Percentiles rank a stretch among this genome's conserved stretches.
Evolutionary conservation across 2,888 invertebrate genomes (phyloP).

Genomic region (Drosophila birchii): DNA sequence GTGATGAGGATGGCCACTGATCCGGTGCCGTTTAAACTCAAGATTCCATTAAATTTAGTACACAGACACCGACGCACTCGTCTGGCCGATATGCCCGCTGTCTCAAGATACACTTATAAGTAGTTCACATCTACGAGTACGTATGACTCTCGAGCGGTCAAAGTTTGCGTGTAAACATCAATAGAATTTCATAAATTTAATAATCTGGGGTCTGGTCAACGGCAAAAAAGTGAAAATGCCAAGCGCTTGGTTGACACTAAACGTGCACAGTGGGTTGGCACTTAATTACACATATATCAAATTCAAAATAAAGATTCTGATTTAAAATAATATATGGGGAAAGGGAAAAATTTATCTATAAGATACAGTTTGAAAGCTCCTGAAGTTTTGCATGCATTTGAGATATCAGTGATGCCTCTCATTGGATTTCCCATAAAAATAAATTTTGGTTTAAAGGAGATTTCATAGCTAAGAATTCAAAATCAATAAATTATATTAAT

Average conservation of each 20-base stretch:
- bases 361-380: background rate
- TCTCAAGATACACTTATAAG: constrained; percentile 36
- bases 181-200: constrained; percentile 79
- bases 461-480: no score
- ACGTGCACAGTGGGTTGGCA: constrained; percentile 46
- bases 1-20: constrained; percentile 53
- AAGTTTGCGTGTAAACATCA: constrained; percentile 76
- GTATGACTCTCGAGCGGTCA: constrained; percentile 60
- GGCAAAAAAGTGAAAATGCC: constrained; percentile 70
- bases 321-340: no score
- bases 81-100: constrained; percentile 22
- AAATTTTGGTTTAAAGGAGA: background rate
- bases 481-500: background rate
- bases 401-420: background rate
- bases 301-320: background rate
- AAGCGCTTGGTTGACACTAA: constrained; percentile 46
- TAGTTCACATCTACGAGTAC: constrained; percentile 16
- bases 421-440: background rate
- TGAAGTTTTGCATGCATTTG: background rate
- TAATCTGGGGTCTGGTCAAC: constrained; percentile 63
- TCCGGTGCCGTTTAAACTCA: constrained; percentile 62
- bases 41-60: constrained; percentile 66
- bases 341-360: background rate
- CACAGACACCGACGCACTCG: constrained; percentile 55
- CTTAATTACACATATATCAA: no score